A percentile compares a stretch with the other conserved stretches of the same genome.
Evolutionary conservation across 2,888 invertebrate species (phyloP).

Genomic region (Apotomis betuletana): DNA sequence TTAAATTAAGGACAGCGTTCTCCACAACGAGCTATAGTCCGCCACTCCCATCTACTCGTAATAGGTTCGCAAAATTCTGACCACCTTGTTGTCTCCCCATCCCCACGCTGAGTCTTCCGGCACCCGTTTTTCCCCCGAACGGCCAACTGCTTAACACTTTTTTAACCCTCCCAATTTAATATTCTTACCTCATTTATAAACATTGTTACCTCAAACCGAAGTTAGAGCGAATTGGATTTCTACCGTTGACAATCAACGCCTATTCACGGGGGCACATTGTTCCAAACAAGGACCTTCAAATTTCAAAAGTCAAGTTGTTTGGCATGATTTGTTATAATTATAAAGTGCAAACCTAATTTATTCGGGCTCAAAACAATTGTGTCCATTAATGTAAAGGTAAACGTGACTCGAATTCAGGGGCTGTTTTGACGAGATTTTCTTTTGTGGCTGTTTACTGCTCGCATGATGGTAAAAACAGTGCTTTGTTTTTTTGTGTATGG

Average conservation of each 20-base stretch:
- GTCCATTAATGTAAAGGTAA: conserved; percentile 41
- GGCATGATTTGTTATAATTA: conserved; percentile 47
- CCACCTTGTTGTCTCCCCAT: no score
- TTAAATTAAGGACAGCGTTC: no score
- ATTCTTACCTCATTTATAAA: conserved; percentile 32
- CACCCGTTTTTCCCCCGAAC: no score
- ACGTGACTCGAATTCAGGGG: conserved; percentile 24
- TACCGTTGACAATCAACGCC: conserved; percentile 55
- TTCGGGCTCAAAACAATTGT: conserved; percentile 36
- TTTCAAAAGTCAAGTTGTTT: conserved; percentile 54
- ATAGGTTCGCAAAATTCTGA: no score
- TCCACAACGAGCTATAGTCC: no score
- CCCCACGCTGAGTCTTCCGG: no score
- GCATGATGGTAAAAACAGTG: not conserved
- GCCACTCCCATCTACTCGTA: no score
- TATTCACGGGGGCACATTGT: conserved; percentile 54
- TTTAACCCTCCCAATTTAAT: conserved; percentile 3
- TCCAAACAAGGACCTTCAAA: conserved; percentile 52
- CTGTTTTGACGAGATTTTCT: conserved; percentile 24
- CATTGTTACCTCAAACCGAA: conserved; percentile 29
- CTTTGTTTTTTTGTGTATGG: not conserved
- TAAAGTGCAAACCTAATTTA: conserved; percentile 52
- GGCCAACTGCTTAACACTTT: not conserved
- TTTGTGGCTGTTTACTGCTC: not conserved
- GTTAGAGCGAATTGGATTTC: conserved; percentile 49